These are phyloP conservation scores for Forficula auricularia DNA, from an alignment of 1,140 invertebrate genomes.

Conservation along the genomic window DNA sequence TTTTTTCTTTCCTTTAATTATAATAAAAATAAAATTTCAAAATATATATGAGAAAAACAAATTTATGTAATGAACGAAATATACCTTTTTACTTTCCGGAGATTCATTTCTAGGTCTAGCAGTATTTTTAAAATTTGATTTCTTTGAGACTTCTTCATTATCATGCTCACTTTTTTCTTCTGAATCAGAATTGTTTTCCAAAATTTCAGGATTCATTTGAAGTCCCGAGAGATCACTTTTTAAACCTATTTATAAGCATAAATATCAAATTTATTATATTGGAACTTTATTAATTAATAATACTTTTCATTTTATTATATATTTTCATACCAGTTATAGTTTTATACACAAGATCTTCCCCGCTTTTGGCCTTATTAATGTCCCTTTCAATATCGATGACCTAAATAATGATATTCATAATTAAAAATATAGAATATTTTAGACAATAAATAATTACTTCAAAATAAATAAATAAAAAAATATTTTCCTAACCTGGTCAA, in stretches of 20 bases:
- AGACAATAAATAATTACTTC: neutral
- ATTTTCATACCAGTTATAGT: slow-evolving; percentile 32
- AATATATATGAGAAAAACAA: slow-evolving; percentile 6
- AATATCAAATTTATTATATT: too few relatives aligned
- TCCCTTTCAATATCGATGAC: slow-evolving; percentile 83
- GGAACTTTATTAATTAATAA: too few relatives aligned
- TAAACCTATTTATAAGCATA: slow-evolving; percentile 38
- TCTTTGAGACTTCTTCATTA: slow-evolving; percentile 27
- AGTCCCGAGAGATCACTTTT: slow-evolving; percentile 62
- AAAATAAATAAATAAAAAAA: slow-evolving; percentile 6
- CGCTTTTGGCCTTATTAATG: slow-evolving; percentile 56
- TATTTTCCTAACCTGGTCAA: slow-evolving; percentile 55
- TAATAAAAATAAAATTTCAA: slow-evolving; percentile 17
- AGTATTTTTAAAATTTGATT: slow-evolving; percentile 44
- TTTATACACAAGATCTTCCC: slow-evolving; percentile 62
- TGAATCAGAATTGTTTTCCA: slow-evolving; percentile 19
- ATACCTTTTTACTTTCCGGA: slow-evolving; percentile 61
- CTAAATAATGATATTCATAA: slow-evolving; percentile 24
- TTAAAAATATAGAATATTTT: slow-evolving; percentile 2
- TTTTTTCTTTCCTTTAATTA: slow-evolving; percentile 71
- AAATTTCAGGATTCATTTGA: slow-evolving; percentile 28
- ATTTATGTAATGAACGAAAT: slow-evolving; percentile 2
- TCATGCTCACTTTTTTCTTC: slow-evolving; percentile 23
- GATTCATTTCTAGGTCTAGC: slow-evolving; percentile 73
- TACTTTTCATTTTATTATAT: too few relatives aligned